These are phyloP conservation scores for Lates japonicus DNA, from an alignment of 2,797 vertebrate species.

Conservation along the genomic window DNA sequence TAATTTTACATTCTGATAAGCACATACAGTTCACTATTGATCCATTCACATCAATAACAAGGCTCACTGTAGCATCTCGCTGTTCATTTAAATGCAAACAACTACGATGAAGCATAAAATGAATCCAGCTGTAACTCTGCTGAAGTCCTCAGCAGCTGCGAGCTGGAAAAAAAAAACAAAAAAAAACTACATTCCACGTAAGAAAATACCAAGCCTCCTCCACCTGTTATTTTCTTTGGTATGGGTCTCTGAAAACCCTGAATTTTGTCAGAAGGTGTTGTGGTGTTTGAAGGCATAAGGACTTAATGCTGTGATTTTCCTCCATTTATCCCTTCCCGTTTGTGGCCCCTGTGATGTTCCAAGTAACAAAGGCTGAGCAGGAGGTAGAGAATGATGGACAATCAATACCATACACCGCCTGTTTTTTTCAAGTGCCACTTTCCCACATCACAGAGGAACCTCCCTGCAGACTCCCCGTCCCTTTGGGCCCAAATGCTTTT, in stretches of 20 bases:
- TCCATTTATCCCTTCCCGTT: constrained; percentile 47
- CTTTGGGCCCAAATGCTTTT: constrained; percentile 57
- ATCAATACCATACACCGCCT: constrained; percentile 62
- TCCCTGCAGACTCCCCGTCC: constrained; percentile 31
- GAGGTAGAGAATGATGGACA: constrained; percentile 53
- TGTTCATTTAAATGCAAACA: constrained; percentile 27
- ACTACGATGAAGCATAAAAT: neutral
- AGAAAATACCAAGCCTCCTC: neutral
- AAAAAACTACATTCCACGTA: neutral
- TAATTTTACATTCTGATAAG: constrained; percentile 5
- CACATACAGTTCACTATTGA: constrained; percentile 14
- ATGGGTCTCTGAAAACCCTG: neutral
- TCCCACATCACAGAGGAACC: constrained; percentile 60
- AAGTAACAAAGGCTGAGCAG: constrained; percentile 41
- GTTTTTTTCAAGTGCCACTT: constrained; percentile 67
- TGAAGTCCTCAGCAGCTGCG: neutral
- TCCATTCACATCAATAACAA: neutral
- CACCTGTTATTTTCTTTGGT: constrained; percentile 20
- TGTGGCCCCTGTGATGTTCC: constrained; percentile 37
- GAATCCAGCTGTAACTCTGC: neutral
- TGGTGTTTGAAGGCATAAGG: constrained; percentile 29
- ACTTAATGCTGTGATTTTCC: constrained; percentile 41
- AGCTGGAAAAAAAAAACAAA: constrained; percentile 1
- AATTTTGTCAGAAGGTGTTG: constrained; percentile 31
- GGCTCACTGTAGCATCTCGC: neutral